Conservation (phyloP, 2,113 vertebrate species). For the Elanoides forficatus region DNA sequence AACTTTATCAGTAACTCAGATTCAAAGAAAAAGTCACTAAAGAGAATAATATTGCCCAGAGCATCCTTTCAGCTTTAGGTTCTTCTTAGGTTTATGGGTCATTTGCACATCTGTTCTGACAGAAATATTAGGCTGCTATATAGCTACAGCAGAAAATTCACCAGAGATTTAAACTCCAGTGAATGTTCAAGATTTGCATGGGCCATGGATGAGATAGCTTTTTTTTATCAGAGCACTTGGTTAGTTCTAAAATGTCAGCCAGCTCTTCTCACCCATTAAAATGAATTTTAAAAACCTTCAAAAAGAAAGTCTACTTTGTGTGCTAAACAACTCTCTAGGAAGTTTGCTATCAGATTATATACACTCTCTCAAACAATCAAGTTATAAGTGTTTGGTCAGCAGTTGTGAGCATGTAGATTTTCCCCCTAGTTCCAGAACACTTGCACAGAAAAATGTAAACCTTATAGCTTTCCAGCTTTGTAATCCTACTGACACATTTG, state of each 20-base stretch:
- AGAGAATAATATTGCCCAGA: not conserved
- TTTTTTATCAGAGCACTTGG: not conserved
- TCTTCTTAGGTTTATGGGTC: conserved; percentile 30
- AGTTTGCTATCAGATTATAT: not conserved
- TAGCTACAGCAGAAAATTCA: conserved; percentile 8
- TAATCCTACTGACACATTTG: not conserved
- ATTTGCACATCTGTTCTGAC: conserved; percentile 51
- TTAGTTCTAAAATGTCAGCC: not conserved
- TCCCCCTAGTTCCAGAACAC: not conserved
- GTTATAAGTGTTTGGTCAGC: not conserved
- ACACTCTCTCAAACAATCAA: not conserved
- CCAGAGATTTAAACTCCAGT: conserved; percentile 34
- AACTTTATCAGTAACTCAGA: not conserved
- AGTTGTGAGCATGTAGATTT: not conserved
- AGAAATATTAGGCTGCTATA: conserved; percentile 16
- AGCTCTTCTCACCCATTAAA: not conserved
- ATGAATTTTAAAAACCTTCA: conserved; percentile 3
- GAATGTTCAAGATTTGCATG: conserved; percentile 5
- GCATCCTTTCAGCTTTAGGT: conserved; percentile 33
- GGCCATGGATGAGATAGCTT: not conserved
- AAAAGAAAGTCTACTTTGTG: not conserved
- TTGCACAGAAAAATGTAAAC: not conserved
- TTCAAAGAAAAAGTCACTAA: not conserved
- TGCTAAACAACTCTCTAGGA: not conserved
- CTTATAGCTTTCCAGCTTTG: not conserved